phyloP scores from a whole-genome alignment of 2,113 vertebrate genomes.

The Bos javanicus region DNA sequence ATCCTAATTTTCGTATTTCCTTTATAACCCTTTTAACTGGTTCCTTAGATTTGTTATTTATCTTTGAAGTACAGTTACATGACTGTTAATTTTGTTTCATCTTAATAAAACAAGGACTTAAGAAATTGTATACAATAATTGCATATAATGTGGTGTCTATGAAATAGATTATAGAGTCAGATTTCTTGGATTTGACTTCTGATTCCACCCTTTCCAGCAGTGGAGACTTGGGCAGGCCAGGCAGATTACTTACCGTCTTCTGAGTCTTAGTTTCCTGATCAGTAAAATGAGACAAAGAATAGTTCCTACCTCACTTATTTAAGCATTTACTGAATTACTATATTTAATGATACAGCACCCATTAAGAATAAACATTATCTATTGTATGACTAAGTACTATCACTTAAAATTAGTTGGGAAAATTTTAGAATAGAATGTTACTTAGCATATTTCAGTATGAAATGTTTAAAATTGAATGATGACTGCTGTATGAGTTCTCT shows the following conservation, averaged over 20 bases:
- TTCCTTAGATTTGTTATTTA: background rate
- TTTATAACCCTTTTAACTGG: background rate
- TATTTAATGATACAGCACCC: background rate
- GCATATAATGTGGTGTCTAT: background rate
- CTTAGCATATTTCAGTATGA: background rate
- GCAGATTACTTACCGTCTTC: background rate
- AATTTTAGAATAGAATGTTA: background rate
- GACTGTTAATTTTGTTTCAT: constrained; percentile 10
- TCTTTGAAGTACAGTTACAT: background rate
- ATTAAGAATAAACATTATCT: background rate
- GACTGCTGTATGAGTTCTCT: background rate
- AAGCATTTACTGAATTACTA: background rate
- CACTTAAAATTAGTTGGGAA: background rate
- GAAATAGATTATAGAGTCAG: background rate
- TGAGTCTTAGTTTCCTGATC: background rate
- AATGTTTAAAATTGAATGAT: constrained; percentile 9
- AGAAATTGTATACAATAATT: background rate
- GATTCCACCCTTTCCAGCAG: background rate
- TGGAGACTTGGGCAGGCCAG: background rate
- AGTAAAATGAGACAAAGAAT: background rate
- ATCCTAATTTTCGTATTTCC: background rate
- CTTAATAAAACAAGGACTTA: background rate
- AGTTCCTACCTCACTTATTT: background rate
- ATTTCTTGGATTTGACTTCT: constrained; percentile 24
- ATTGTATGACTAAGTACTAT: background rate